Conservation (phyloP, 1,140 invertebrate species). For the Hyles vespertilio region DNA sequence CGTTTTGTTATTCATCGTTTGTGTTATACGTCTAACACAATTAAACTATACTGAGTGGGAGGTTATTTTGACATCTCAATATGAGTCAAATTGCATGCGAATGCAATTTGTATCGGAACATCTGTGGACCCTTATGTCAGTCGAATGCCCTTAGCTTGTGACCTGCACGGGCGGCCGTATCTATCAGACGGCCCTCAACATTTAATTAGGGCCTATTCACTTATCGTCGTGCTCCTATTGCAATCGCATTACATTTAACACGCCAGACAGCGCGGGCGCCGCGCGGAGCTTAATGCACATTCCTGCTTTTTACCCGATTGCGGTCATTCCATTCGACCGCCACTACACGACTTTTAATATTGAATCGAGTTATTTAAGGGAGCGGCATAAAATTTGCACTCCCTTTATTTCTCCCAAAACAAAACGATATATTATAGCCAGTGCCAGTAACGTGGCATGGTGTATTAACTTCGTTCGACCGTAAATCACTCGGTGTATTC, state of each 20-base stretch:
- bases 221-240: slow-evolving; percentile 52
- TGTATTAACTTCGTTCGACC: slow-evolving; percentile 40
- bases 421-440: slow-evolving; percentile 21
- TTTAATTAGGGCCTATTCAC: slow-evolving; percentile 61
- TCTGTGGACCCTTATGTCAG: slow-evolving; percentile 29
- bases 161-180: slow-evolving; percentile 31
- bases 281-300: slow-evolving; percentile 32
- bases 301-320: background rate
- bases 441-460: slow-evolving; percentile 23
- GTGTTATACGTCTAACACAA: no score
- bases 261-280: slow-evolving; percentile 36
- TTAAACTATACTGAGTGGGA: no score
- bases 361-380: no score
- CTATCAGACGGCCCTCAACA: slow-evolving; percentile 40
- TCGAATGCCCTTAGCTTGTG: slow-evolving; percentile 37
- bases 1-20: no score
- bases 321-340: no score
- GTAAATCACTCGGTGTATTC: slow-evolving; percentile 54
- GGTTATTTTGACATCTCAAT: background rate
- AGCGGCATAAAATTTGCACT: slow-evolving; percentile 2
- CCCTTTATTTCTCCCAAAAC: slow-evolving; percentile 11
- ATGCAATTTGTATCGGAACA: slow-evolving; percentile 40
- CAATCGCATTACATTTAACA: slow-evolving; percentile 50
- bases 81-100: slow-evolving; percentile 23
- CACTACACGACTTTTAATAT: no score